These are phyloP conservation scores for Epizoanthus ramosus DNA, from an alignment of 92 coral and sea anemone genomes.

Conservation along the genomic window DNA sequence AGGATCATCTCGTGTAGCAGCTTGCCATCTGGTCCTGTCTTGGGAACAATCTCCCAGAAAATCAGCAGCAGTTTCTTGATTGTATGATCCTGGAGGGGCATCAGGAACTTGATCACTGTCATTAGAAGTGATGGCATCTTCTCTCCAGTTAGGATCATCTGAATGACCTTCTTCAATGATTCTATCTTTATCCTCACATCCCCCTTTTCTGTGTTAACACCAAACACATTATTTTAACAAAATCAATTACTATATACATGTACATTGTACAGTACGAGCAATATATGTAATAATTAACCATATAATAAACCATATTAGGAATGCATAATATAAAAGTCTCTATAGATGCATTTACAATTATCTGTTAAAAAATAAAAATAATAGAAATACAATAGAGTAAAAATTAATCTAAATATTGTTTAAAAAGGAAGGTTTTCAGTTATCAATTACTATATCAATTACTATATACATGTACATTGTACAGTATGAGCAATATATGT, in stretches of 20 bases:
- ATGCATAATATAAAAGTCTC: too few species aligned
- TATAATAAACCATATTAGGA: too few species aligned
- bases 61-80: slow-evolving; percentile 92
- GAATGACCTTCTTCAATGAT: slow-evolving; percentile 90
- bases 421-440: too few species aligned
- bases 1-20: slow-evolving; percentile 97
- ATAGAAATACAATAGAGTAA: too few species aligned
- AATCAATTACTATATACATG: neutral
- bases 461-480: neutral
- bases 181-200: slow-evolving; percentile 88
- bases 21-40: slow-evolving; percentile 97
- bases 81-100: slow-evolving; percentile 97
- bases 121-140: slow-evolving; percentile 95
- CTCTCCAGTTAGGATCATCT: slow-evolving; percentile 93
- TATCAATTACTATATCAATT: too few species aligned
- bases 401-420: too few species aligned
- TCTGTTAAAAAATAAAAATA: too few species aligned
- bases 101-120: slow-evolving; percentile 93
- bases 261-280: neutral
- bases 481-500: neutral
- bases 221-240: neutral
- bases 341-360: too few species aligned
- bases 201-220: slow-evolving; percentile 77
- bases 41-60: slow-evolving; percentile 99
- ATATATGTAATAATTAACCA: too few species aligned